Percentiles rank a stretch among this genome's conserved stretches.
Evolutionary conservation across 2,113 vertebrate species (phyloP).

Genomic region (Myiopsitta monachus): DNA sequence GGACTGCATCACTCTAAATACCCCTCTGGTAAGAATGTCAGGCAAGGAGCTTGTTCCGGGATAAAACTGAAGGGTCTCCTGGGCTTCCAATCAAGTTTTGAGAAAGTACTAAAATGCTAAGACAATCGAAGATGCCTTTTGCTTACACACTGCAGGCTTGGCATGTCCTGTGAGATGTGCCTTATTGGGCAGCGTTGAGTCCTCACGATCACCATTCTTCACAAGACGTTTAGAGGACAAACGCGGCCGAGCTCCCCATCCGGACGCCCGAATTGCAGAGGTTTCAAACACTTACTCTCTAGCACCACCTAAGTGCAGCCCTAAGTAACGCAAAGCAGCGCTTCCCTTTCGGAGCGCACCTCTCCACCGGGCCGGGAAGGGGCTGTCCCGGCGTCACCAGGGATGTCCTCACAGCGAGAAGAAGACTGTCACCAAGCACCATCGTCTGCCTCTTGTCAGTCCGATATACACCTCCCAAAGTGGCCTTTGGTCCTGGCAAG

Average conservation of each 20-base stretch:
- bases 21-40: not conserved
- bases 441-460: not conserved
- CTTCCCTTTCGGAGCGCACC: rapidly evolving
- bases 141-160: not conserved
- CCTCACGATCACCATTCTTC: not conserved
- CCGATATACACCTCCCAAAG: not conserved
- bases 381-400: too few relatives aligned
- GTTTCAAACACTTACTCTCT: not conserved
- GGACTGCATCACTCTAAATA: not conserved
- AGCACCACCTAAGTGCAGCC: not conserved
- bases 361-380: rapidly evolving
- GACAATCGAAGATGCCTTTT: not conserved
- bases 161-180: too few relatives aligned
- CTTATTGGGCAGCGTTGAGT: not conserved
- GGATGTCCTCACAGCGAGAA: not conserved
- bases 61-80: not conserved
- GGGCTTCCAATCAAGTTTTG: not conserved
- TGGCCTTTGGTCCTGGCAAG: not conserved
- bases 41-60: not conserved
- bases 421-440: not conserved
- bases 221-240: not conserved
- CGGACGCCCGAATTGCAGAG: not conserved
- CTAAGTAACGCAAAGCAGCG: not conserved
- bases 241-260: rapidly evolving
- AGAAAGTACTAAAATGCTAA: not conserved